phyloP scores from a whole-genome alignment of 2,113 vertebrate species.

The crab-eating macaque (Macaca fascicularis) region T2T-MFA8v1.1 NC_088386.1:18727001-18727500 shows the following conservation, averaged over 20 bases:
- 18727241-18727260: background rate
- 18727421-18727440: constrained; percentile 66
- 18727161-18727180: background rate
- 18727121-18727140: background rate
- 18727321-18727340: background rate
- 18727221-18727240: background rate
- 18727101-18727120: background rate
- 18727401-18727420: constrained; percentile 70
- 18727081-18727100: background rate
- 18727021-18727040: background rate
- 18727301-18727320: background rate
- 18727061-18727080: background rate
- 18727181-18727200: background rate
- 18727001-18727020: constrained; percentile 41
- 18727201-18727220: background rate
- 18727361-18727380: constrained; percentile 59
- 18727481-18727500: background rate
- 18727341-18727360: background rate
- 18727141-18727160: background rate
- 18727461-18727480: background rate
- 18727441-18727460: background rate
- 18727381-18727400: constrained; percentile 73
- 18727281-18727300: background rate
- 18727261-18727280: background rate
- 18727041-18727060: background rate